Evolutionary conservation across 2,888 invertebrate species (phyloP), one percentile per base, ranked within the genome.

Genomic region (Unio delphinus): DNA sequence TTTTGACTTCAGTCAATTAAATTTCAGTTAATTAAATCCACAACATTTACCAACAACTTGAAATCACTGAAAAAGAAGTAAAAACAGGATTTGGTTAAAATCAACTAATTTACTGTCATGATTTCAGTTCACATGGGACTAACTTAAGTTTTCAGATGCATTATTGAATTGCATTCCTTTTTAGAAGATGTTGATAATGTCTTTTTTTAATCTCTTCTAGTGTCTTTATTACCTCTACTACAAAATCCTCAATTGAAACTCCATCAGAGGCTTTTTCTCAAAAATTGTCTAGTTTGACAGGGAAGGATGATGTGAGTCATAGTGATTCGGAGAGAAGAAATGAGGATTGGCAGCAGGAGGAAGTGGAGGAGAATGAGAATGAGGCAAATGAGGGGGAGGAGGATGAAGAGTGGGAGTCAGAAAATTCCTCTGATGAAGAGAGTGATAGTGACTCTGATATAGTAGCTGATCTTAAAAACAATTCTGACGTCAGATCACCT

Each of bases 401-500:
- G 17, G 72, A 72, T 26, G 34, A 34, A 59, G 71, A 73, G 23
- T 30, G 63, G 65, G 28, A 58, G 23, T 68, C 45, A 28, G 30
- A 56, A 62, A 63, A 17, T 67, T 57, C 45, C 8, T 20, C 56
- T n/a, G 67, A 67, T 23, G 23, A 30, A 8, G 55, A 54, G 17
- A 56, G 8, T 55, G 57, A 62, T 55, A 56, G 45, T 55, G 55
- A 66, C n/a, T 56, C 34, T 60, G 26, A 45, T n/a, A 20, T 11
- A 18, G 8, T 62, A 34, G 11, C 30, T 34, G 45, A 15, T 28
- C 20, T 64, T 28, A 64, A 55, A 56, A 57, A 64, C 56, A 61
- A 26, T 26, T 28, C 17, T 61, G 80, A 79, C 66, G 63, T 72
- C 4, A 66, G 64, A 56, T 78, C 80, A 57, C 79, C 80, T 6